Base-by-base conservation (phyloP, 2,113 vertebrate genomes). In the Phyllostomus hastatus region DNA sequence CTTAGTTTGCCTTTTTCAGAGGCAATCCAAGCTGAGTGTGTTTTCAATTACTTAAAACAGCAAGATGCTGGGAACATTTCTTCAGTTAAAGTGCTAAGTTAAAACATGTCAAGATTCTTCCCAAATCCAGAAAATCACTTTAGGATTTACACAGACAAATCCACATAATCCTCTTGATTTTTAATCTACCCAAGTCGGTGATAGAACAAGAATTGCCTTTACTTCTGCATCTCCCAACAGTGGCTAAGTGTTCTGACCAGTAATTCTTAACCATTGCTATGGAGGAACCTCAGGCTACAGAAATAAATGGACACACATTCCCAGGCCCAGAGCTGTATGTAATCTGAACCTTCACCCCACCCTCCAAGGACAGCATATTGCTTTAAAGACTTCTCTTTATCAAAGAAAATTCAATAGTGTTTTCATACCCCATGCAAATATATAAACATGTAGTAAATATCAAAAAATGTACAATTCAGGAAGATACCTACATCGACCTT, bases 61-160 rank as follows among this genome's bases (percentile, higher is more conserved):
- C 82, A 91, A 93, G 82, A 69, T 75, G 35, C 94, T 91, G 11
- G 35, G 75, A 96, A 94, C 12, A 93, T 66, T 78, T 88, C 81
- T 96, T 96, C 67, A 88, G 72, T 66, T 91, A 88, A 93, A 88
- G 35, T 59, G 79, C 75, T 89, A 97, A 93, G 24, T 91, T 95
- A 91, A 96, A 96, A 93, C 69, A 70, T 52, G 54, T 72, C 92
- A 85, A 93, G 69, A 41, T 91, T 93, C 69, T 92, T 86, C 66
- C 54, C 64, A 85, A 87, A 91, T 91, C 70, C 59, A 92, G 89
- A 88, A 96, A 96, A 92, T 81, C 54, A 92, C 57, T 75, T 93
- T 38, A 93, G 64, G 64, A 75, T 95, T 95, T 95, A 7, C 57
- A 81, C 66, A 88, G 61, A 90, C 14, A 89, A 83, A 84, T 79